Percentiles rank a stretch among this genome's conserved stretches.
phyloP scores from a whole-genome alignment of 2,797 vertebrate species.

The Micrastur ruficollis region DNA sequence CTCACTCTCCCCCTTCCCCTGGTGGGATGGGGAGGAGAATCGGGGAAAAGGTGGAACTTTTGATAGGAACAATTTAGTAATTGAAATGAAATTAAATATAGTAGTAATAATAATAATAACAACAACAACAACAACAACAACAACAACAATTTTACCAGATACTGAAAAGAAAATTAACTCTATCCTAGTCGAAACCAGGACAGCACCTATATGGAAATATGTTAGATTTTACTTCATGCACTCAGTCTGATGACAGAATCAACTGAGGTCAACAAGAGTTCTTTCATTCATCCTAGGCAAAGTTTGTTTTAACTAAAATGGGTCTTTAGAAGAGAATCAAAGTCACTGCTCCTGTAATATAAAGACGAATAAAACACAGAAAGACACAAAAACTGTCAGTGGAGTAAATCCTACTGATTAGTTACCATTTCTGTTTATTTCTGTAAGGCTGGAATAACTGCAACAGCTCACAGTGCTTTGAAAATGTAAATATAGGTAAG shows the following conservation, averaged over 20 bases:
- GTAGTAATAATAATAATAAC: no score
- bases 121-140: no score
- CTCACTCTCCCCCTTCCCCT: no score
- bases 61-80: no score
- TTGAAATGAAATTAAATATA: no score
- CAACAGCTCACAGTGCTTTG: not conserved
- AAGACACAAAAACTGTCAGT: not conserved
- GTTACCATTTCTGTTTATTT: not conserved
- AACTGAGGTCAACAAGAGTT: not conserved
- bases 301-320: not conserved
- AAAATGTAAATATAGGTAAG: not conserved
- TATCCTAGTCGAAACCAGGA: no score
- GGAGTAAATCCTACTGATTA: not conserved
- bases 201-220: not conserved
- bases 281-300: not conserved
- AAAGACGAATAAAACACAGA: not conserved
- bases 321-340: not conserved
- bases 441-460: not conserved
- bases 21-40: no score
- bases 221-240: not conserved
- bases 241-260: not conserved
- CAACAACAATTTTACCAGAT: no score
- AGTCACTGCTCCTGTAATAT: not conserved
- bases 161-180: no score
- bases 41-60: no score